phyloP scores from a whole-genome alignment of 2,113 vertebrate species.

The Piprites chloris region DNA sequence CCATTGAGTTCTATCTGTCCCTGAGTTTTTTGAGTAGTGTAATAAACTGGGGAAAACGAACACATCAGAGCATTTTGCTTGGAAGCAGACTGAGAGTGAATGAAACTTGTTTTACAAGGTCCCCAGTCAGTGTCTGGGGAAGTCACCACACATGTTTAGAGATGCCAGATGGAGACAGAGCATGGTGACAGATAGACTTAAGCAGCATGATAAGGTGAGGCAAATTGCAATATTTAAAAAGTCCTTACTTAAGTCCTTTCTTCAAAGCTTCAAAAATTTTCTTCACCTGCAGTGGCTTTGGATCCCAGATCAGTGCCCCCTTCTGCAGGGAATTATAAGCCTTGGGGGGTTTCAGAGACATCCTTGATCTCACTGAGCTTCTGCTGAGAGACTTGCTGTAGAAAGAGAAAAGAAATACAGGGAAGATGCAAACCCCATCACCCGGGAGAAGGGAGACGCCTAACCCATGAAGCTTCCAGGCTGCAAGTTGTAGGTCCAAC shows the following conservation, averaged over 20 bases:
- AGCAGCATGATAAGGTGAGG: background rate
- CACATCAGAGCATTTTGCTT: background rate
- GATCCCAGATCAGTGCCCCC: conserved; percentile 68
- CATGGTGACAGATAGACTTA: background rate
- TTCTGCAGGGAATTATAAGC: conserved; percentile 75
- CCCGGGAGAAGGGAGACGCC: background rate
- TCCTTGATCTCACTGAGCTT: conserved; percentile 81
- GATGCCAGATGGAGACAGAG: background rate
- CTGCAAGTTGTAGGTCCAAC: fast-evolving
- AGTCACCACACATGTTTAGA: background rate
- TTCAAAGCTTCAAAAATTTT: conserved; percentile 87
- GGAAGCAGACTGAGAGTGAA: background rate
- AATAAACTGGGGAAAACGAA: background rate
- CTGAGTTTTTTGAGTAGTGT: fast-evolving
- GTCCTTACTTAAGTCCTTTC: conserved; percentile 88
- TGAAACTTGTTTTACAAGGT: background rate
- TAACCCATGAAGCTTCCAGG: background rate
- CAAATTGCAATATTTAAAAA: background rate
- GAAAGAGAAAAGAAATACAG: background rate
- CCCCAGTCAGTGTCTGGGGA: background rate
- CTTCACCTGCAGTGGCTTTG: conserved; percentile 89
- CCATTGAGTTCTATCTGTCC: background rate
- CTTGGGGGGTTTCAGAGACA: conserved; percentile 74
- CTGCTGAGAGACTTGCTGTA: conserved; percentile 73
- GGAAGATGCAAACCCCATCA: background rate